phyloP scores from a whole-genome alignment of 2,888 invertebrate species.

The Malacosoma neustria region DNA sequence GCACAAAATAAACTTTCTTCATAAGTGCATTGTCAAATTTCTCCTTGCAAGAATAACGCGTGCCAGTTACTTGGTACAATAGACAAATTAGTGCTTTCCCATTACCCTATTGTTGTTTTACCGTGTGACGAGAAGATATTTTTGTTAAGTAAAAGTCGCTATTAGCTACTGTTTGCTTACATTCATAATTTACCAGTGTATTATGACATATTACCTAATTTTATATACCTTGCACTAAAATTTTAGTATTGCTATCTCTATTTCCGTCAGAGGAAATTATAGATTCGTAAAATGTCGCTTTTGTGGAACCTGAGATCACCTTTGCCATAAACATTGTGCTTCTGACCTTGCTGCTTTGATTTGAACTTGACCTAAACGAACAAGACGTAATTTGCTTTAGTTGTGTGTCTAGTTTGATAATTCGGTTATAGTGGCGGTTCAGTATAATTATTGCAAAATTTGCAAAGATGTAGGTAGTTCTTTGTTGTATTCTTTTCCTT shows the following conservation, averaged over 20 bases:
- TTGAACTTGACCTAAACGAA: constrained; percentile 33
- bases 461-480: too few species aligned
- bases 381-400: constrained; percentile 14
- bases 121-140: constrained; percentile 1
- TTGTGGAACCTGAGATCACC: not conserved
- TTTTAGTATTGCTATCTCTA: not conserved
- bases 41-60: constrained; percentile 35
- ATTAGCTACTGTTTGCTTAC: not conserved
- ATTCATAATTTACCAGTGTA: not conserved
- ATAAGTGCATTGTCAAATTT: constrained; percentile 63
- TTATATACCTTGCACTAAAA: not conserved
- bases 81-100: constrained; percentile 42
- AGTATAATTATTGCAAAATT: too few species aligned
- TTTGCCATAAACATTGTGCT: constrained; percentile 1
- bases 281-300: not conserved
- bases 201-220: not conserved
- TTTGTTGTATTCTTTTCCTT: too few species aligned
- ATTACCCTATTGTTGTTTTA: constrained; percentile 34
- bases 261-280: not conserved
- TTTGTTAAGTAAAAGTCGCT: not conserved
- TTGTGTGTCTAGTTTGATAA: not conserved
- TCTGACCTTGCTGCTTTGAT: constrained; percentile 28
- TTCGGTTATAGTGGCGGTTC: too few species aligned
- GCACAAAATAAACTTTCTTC: constrained; percentile 58
- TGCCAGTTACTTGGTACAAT: constrained; percentile 41